Evolutionary conservation across 2,113 vertebrate species (phyloP), one percentile per base, ranked within the genome.

Genomic region (Caranx melampygus): DNA sequence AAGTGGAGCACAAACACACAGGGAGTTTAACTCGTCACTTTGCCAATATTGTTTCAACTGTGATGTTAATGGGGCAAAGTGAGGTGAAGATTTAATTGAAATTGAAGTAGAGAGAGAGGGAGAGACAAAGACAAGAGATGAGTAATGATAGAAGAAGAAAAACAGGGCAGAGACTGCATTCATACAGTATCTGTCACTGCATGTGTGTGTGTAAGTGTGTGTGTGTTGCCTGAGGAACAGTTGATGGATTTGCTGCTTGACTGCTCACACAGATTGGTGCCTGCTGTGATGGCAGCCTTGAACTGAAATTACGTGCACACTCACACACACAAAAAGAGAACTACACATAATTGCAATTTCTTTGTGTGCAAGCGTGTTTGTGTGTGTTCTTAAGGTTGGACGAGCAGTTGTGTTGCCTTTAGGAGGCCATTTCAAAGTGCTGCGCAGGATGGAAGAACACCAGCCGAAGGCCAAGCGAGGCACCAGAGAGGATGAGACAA

Each of bases 211-310:
- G 67, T 79, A 60, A 73, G 63, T 74, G 70, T 33, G 81, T 33
- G 64, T 61, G 83, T 71, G 80, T 80, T 85, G 89, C 92, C 90
- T 16, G 74, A 89, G 87, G 90, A 92, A 89, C 88, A 91, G 88
- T 93, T 91, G 92, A 93, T 93, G 90, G 92, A 91, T 93, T 93
- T 93, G 85, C 90, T 91, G 92, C 92, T 90, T 91, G 90, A 87
- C 89, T 92, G 89, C 92, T 93, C 89, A 89, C 92, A 92, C 87
- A 92, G 89, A 93, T 93, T 92, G 89, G 80, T 84, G 91, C 89
- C 91, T 88, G 92, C 92, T 92, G 92, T 90, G 91, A 93, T 84
- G 89, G 87, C 88, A 90, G 90, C 85, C 89, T 93, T 91, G 89
- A 90, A 91, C 89, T 87, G 87, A 88, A 92, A 91, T 90, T 83